These are phyloP conservation scores for Mohoua ochrocephala DNA, from an alignment of 2,113 vertebrate genomes.

Conservation along the genomic window DNA sequence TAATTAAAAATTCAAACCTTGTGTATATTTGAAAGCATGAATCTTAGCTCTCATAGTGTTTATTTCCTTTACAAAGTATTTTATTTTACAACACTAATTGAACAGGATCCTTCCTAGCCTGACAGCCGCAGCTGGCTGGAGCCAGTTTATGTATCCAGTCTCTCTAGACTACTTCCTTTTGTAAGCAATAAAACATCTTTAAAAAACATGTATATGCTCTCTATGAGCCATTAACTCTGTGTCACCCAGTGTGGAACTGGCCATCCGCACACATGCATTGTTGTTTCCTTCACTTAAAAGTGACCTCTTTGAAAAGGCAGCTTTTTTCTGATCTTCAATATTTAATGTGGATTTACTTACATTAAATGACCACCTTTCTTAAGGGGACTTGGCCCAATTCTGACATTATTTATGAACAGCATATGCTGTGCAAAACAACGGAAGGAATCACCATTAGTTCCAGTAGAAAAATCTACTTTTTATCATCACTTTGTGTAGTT, in stretches of 20 bases:
- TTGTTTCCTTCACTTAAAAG: conserved; percentile 77
- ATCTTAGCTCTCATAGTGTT: conserved; percentile 92
- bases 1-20: conserved; percentile 99
- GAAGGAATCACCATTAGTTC: conserved; percentile 73
- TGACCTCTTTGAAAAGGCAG: conserved; percentile 78
- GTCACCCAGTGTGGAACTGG: conserved; percentile 70
- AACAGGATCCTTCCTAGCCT: conserved; percentile 80
- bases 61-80: conserved; percentile 99
- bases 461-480: conserved; percentile 68
- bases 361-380: conserved; percentile 80
- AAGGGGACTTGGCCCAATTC: conserved; percentile 72
- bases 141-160: conserved; percentile 84
- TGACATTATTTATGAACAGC: conserved; percentile 79
- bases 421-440: conserved; percentile 65
- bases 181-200: conserved; percentile 85
- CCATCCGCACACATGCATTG: conserved; percentile 61
- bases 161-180: conserved; percentile 81
- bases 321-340: conserved; percentile 78
- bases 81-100: conserved; percentile 95
- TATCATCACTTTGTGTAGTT: conserved; percentile 63
- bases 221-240: conserved; percentile 81
- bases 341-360: conserved; percentile 84
- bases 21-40: conserved; percentile 99
- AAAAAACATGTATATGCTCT: conserved; percentile 83
- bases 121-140: conserved; percentile 81